phyloP scores from a whole-genome alignment of 1,140 invertebrate genomes.

The Acromyrmex echinatior region DNA sequence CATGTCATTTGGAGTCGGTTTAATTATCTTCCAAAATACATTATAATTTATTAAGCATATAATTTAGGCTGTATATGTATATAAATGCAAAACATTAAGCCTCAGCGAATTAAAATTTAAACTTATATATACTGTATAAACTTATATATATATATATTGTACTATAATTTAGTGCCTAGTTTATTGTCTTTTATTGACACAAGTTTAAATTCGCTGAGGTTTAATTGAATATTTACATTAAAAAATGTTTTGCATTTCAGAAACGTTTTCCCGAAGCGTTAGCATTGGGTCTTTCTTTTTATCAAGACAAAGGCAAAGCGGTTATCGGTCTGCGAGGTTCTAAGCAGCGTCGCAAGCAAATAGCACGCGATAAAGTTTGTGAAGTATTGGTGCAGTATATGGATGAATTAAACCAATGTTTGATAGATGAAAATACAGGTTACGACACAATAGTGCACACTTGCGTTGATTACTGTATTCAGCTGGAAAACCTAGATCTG shows the following conservation, averaged over 20 bases:
- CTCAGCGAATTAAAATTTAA: no score
- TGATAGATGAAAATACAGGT: slow-evolving; percentile 82
- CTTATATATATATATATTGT: no score
- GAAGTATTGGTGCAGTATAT: slow-evolving; percentile 86
- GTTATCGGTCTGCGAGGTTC: slow-evolving; percentile 88
- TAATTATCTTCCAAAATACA: no score
- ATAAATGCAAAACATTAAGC: slow-evolving; percentile 69
- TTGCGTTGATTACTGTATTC: slow-evolving; percentile 84
- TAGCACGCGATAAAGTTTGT: slow-evolving; percentile 89
- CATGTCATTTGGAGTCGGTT: no score
- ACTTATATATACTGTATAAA: no score
- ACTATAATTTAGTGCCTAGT: no score
- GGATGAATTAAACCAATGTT: slow-evolving; percentile 87
- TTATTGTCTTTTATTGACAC: no score
- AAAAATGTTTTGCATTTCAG: slow-evolving; percentile 80
- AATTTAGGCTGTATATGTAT: no score
- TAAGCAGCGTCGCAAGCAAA: slow-evolving; percentile 87
- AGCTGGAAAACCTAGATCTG: slow-evolving; percentile 86
- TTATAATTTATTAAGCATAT: no score
- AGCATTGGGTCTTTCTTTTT: slow-evolving; percentile 90
- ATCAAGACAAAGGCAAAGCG: slow-evolving; percentile 91
- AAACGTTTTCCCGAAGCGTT: slow-evolving; percentile 89
- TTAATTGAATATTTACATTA: no score
- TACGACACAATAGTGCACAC: slow-evolving; percentile 79
- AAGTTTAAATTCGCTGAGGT: no score